Percentiles rank a stretch among this genome's conserved stretches.
These are phyloP conservation scores for Halisarca cf. caerulea DNA, from an alignment of 37 sponge, comb jelly and placozoan genomes.

Conservation along the genomic window DNA sequence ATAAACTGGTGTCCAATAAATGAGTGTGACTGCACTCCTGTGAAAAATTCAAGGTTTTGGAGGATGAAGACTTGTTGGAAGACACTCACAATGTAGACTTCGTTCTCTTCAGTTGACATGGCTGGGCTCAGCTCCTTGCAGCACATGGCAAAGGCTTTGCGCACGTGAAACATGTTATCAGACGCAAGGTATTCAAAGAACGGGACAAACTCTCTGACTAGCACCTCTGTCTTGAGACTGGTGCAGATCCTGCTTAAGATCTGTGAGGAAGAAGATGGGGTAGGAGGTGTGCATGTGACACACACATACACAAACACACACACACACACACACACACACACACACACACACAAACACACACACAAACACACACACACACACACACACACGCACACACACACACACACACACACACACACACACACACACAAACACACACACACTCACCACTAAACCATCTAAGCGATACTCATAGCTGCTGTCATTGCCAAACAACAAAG, in stretches of 20 bases:
- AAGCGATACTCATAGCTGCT: conserved; percentile 26
- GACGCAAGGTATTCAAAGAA: neutral
- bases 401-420: neutral
- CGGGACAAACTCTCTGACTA: conserved; percentile 24
- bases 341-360: neutral
- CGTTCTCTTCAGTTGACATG: neutral
- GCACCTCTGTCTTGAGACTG: neutral
- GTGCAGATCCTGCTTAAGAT: conserved; percentile 1
- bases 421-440: too few species aligned
- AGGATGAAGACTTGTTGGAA: too few species aligned
- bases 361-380: neutral
- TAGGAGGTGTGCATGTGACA: neutral
- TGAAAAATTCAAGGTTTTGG: too few species aligned
- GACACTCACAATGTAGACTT: neutral
- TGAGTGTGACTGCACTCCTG: too few species aligned
- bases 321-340: neutral
- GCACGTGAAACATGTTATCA: conserved; percentile 13
- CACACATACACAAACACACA: neutral
- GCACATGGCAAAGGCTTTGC: conserved; percentile 33
- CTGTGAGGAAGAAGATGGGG: neutral
- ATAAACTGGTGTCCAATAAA: too few species aligned
- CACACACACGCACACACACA: neutral
- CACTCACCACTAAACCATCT: conserved; percentile 24
- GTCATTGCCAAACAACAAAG: conserved; percentile 15
- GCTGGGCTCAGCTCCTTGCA: conserved; percentile 5